phyloP scores from a whole-genome alignment of 2,797 vertebrate species.

The Cichlasoma orientale region DNA sequence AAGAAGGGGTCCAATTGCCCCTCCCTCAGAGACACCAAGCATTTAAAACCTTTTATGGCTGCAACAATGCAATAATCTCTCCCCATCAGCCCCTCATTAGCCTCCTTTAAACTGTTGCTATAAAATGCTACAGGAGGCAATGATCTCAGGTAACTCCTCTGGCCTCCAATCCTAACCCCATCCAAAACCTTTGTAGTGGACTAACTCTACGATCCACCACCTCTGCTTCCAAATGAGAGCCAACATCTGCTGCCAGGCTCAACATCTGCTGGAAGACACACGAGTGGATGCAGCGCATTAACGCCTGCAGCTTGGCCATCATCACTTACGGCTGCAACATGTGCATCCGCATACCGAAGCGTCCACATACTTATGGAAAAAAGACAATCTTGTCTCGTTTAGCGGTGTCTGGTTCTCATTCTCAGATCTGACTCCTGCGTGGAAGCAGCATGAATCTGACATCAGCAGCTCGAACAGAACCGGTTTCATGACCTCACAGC shows the following conservation, averaged over 20 bases:
- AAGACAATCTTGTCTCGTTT: background rate
- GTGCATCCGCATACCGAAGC: background rate
- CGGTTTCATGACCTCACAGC: background rate
- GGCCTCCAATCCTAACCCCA: background rate
- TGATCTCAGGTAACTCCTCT: background rate
- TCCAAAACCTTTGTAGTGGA: background rate
- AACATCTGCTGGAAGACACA: constrained; percentile 7
- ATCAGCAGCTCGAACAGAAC: background rate
- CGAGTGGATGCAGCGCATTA: background rate
- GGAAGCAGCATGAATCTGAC: background rate
- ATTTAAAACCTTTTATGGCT: no score
- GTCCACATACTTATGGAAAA: background rate
- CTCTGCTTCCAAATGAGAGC: background rate
- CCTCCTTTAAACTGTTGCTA: no score
- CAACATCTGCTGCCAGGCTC: background rate
- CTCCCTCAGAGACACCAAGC: no score
- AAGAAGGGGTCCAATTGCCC: background rate
- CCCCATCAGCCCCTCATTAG: no score
- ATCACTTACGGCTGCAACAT: background rate
- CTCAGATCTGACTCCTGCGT: background rate
- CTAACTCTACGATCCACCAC: background rate
- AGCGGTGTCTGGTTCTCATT: background rate
- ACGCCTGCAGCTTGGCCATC: background rate
- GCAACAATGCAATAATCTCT: no score
- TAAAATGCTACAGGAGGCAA: no score